These are phyloP conservation scores for Bagarius yarrelli DNA, from an alignment of 2,113 vertebrate genomes.

Conservation along the genomic window DNA sequence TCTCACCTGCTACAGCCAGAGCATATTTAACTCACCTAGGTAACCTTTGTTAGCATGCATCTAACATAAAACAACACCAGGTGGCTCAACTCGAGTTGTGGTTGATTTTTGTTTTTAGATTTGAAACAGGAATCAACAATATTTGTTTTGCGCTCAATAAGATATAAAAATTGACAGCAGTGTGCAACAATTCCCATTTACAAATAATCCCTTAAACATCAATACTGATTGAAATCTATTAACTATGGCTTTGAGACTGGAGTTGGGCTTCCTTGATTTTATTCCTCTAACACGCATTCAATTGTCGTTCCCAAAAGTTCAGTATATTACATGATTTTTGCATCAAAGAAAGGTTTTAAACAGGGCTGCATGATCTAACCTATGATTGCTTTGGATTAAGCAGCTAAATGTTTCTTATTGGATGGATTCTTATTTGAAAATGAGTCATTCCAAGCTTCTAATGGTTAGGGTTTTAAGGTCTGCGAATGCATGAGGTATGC, in stretches of 20 bases:
- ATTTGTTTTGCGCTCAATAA: neutral
- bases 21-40: neutral
- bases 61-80: neutral
- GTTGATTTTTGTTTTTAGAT: neutral
- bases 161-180: neutral
- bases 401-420: too few relatives aligned
- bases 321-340: neutral
- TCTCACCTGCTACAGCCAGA: neutral
- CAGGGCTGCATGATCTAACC: conserved; percentile 8
- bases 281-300: neutral
- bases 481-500: too few relatives aligned
- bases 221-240: neutral
- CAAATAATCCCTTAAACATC: neutral
- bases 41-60: neutral
- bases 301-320: neutral
- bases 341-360: neutral
- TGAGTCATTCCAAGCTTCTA: too few relatives aligned
- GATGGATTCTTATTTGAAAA: too few relatives aligned
- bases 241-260: conserved; percentile 20
- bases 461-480: too few relatives aligned
- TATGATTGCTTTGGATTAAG: neutral
- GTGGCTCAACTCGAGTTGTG: conserved; percentile 26
- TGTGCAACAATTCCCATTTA: neutral
- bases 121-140: neutral
- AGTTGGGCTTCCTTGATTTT: conserved; percentile 30